Evolutionary conservation across 1,140 invertebrate genomes (phyloP), one percentile per base, ranked within the genome.

Genomic region (Lepidurus arcticus): DNA sequence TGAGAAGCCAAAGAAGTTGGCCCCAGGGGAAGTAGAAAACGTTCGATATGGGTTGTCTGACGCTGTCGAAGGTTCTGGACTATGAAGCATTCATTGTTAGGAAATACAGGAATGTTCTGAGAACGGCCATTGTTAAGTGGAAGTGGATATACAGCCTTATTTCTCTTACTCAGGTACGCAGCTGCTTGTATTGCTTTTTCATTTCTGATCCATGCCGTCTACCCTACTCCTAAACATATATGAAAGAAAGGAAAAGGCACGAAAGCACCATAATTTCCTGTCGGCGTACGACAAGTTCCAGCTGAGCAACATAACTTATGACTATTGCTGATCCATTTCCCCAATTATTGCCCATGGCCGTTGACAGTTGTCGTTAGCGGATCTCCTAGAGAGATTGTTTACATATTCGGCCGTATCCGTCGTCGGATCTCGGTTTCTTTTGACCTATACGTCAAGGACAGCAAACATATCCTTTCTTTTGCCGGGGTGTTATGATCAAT

Each of bases 271-370:
- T 65, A 16, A 65, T 65, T 65, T 21, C n/a, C 53, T 47, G 45
- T 65, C 21, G 8, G 16, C 53, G 1, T 65, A 65, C 53, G 53
- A 65, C 21, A 65, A 65, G 16, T 10, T 7, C 53, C 53, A 65
- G 53, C 53, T 65, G 53, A 65, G 53, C 53, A 65, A 65, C 53
- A 65, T 13, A 13, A 11, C 13, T 65, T 65, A 13, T 9, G 53
- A 65, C 53, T 65, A 21, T 65, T 21, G 21, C 16, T 16, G 8
- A 65, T 65, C 16, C 53, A 65, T 21, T 65, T 13, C 53, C 53
- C 53, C 53, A 65, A 65, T 65, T 65, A 65, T 65, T 65, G 53
- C 53, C 21, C 21, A 16, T 65, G 53, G 21, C 53, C 53, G 34
- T 34, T 34, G 34, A 10, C 21, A 65, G 45, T 16, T n/a, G n/a